phyloP scores from a whole-genome alignment of 2,113 vertebrate genomes.

The Thymallus thymallus region DNA sequence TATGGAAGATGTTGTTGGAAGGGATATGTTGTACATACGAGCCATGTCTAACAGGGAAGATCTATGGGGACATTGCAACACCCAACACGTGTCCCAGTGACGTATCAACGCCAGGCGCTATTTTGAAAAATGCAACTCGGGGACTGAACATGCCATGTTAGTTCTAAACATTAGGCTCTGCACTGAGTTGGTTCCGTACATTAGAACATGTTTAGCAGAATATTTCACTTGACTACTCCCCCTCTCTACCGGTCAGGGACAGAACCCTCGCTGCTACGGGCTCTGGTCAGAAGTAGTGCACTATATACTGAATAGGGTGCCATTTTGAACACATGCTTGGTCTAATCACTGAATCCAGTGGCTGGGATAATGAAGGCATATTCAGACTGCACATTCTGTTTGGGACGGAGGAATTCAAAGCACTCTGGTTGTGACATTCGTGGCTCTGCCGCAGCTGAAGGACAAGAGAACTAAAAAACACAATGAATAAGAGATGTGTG shows the following conservation, averaged over 20 bases:
- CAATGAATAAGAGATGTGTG: background rate
- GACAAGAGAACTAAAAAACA: background rate
- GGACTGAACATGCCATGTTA: background rate
- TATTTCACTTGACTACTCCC: constrained; percentile 33
- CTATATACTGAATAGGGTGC: background rate
- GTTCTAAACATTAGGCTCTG: background rate
- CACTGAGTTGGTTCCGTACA: background rate
- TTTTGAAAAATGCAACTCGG: constrained; percentile 10
- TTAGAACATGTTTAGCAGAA: background rate
- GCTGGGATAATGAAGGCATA: background rate
- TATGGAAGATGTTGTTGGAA: background rate
- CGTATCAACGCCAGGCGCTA: background rate
- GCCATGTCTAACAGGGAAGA: background rate
- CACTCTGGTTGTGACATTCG: constrained; percentile 32
- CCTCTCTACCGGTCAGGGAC: background rate
- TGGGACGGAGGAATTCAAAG: constrained; percentile 30
- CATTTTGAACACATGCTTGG: background rate
- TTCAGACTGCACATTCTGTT: background rate
- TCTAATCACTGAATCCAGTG: background rate
- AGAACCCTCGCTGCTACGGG: background rate
- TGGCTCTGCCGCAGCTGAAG: background rate
- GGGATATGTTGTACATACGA: background rate
- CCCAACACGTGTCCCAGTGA: background rate
- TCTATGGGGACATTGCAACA: background rate
- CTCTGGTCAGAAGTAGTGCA: background rate